phyloP scores from a whole-genome alignment of 1,140 invertebrate species.

The Microplitis mediator region DNA sequence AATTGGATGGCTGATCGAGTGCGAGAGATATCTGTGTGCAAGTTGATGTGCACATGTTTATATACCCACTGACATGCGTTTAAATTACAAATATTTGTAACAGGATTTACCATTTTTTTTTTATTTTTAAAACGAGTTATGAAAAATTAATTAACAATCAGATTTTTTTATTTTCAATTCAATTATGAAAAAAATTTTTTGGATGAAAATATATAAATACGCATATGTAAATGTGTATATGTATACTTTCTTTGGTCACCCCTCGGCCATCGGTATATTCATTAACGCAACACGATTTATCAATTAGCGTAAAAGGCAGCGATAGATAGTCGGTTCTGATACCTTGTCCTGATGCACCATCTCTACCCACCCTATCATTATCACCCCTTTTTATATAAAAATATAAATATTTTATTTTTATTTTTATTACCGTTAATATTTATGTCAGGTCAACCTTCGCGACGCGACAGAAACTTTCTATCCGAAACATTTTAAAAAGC shows the following conservation, averaged over 20 bases:
- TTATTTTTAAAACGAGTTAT: not conserved
- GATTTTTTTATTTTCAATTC: not conserved
- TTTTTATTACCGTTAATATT: not conserved
- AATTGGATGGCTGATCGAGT: slow-evolving; percentile 44
- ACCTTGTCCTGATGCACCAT: slow-evolving; percentile 43
- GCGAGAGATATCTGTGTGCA: not conserved
- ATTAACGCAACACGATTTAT: slow-evolving; percentile 64
- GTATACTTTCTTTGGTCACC: not conserved
- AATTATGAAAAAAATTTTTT: not conserved
- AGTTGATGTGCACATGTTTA: not conserved
- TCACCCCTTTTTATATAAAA: slow-evolving; percentile 8
- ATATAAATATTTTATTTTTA: not conserved
- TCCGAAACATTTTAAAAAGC: no score
- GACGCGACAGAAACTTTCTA: no score
- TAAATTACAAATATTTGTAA: not conserved
- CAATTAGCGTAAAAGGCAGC: slow-evolving; percentile 63
- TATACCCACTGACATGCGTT: not conserved
- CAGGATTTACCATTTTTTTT: not conserved
- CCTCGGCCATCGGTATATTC: slow-evolving; percentile 47
- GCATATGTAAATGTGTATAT: no score
- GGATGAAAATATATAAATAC: not conserved
- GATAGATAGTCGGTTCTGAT: slow-evolving; percentile 61
- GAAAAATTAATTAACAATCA: not conserved
- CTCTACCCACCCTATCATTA: not conserved
- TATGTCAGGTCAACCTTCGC: not conserved